Percentiles rank a stretch among this genome's conserved stretches.
These are phyloP conservation scores for Zelleria hepariella DNA, from an alignment of 2,888 invertebrate genomes.

Conservation along the genomic window DNA sequence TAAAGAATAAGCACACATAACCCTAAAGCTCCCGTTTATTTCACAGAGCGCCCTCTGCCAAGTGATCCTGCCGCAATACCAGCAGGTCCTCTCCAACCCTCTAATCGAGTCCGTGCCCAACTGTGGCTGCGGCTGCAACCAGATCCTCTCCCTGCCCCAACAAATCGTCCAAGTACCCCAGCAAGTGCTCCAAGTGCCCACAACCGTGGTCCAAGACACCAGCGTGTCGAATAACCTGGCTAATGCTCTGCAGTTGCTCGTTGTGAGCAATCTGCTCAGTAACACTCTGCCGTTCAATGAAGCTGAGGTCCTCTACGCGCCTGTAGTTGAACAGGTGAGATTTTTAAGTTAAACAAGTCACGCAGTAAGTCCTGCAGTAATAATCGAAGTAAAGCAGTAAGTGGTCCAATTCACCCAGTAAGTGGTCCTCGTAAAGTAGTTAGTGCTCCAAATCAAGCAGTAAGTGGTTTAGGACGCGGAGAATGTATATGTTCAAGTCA, in stretches of 20 bases:
- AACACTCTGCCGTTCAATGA: constrained; percentile 11
- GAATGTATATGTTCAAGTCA: too few species aligned
- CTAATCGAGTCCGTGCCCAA: not conserved
- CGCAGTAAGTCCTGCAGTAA: too few species aligned
- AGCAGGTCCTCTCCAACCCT: not conserved
- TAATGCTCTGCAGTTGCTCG: constrained; percentile 13
- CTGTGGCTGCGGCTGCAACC: not conserved
- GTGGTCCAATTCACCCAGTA: too few species aligned
- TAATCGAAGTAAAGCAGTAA: too few species aligned
- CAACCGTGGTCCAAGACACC: constrained; percentile 10
- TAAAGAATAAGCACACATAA: not conserved
- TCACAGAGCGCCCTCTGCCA: not conserved
- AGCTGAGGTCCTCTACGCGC: not conserved
- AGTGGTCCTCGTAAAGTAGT: too few species aligned
- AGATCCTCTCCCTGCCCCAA: not conserved
- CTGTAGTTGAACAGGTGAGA: not conserved
- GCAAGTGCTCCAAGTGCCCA: not conserved
- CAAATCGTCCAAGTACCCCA: not conserved
- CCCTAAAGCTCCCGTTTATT: not conserved
- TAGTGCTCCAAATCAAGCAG: too few species aligned
- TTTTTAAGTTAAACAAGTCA: too few species aligned
- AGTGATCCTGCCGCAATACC: not conserved
- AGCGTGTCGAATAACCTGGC: constrained; percentile 14
- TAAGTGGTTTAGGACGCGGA: too few species aligned
- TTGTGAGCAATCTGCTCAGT: constrained; percentile 13